phyloP scores from a whole-genome alignment of 2,888 invertebrate genomes.

The Drosophila mimetica region DNA sequence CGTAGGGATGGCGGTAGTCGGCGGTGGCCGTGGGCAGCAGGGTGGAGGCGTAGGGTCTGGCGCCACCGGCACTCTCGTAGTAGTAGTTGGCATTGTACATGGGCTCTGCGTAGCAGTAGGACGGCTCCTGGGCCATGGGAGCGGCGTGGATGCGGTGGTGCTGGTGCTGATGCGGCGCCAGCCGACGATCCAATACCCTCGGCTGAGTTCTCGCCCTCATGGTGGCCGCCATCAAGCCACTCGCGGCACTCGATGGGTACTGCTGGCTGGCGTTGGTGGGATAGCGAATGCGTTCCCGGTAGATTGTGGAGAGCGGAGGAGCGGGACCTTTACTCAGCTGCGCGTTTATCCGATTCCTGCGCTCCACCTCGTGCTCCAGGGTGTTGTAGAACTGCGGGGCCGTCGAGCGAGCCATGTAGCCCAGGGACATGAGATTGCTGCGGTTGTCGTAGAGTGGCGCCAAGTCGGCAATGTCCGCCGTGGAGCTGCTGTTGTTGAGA shows the following conservation, averaged over 20 bases:
- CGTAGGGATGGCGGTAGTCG: slow-evolving; percentile 78
- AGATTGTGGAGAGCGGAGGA: slow-evolving; percentile 78
- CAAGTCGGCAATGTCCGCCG: slow-evolving; percentile 72
- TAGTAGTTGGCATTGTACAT: slow-evolving; percentile 93
- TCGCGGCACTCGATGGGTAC: slow-evolving; percentile 75
- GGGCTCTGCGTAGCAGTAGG: slow-evolving; percentile 86
- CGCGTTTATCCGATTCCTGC: slow-evolving; percentile 83
- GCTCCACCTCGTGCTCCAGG: slow-evolving; percentile 83
- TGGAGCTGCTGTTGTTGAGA: slow-evolving; percentile 73
- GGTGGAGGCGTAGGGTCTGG: slow-evolving; percentile 69
- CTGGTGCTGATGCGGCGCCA: slow-evolving; percentile 68
- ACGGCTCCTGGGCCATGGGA: slow-evolving; percentile 77
- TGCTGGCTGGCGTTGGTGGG: slow-evolving; percentile 72
- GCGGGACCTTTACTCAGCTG: slow-evolving; percentile 77
- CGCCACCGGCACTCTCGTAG: slow-evolving; percentile 86
- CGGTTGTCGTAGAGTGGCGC: slow-evolving; percentile 82
- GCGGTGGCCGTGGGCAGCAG: slow-evolving; percentile 44
- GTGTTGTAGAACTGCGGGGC: slow-evolving; percentile 81
- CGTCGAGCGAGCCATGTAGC: slow-evolving; percentile 69
- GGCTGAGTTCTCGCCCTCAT: slow-evolving; percentile 83
- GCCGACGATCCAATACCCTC: slow-evolving; percentile 80
- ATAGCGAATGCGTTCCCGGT: slow-evolving; percentile 81
- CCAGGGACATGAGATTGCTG: slow-evolving; percentile 82
- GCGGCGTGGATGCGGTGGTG: slow-evolving; percentile 79
- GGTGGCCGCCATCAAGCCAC: slow-evolving; percentile 66